Evolutionary conservation across 2,797 vertebrate genomes (phyloP), one percentile per base, ranked within the genome.

Genomic region (Chaetodon trifasciatus): DNA sequence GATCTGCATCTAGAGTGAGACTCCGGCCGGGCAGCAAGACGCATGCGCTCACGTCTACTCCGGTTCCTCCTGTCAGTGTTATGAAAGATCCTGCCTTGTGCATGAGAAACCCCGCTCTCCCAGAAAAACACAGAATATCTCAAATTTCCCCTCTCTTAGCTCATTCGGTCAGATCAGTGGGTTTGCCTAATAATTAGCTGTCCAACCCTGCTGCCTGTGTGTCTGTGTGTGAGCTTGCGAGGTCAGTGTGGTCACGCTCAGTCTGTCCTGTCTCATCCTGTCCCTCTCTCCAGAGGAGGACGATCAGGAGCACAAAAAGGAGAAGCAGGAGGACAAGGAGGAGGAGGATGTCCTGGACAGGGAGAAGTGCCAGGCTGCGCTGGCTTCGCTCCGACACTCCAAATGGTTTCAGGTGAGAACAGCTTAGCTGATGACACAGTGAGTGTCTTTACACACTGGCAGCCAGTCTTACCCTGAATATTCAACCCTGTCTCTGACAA

Each of bases 341-440:
- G 53, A 83, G 3, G 95, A 96, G 85, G 97, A 96, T 87, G 95
- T 97, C 94, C 89, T 98, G 95, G 97, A 97, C 96, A 94, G 95
- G 94, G 95, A 96, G 93, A 96, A 96, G 95, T 98, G 97, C 95
- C 96, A 94, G 91, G 95, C 96, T 12, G 97, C 97, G 87, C 96
- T 98, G 96, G 96, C 97, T 86, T 96, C 96, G 86, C 97, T 98
- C 90, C 96, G 97, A 93, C 97, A 96, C 84, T 96, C 97, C 95
- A 98, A 97, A 92, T 98, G 97, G 97, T 98, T 98, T 96, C 97
- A 98, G 97, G 97, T 98, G 96, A 95, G 97, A 94, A 42, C 92
- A 90, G 68, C 77, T 77, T 70, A 55, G 10, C 73, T 9, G 58
- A 44, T 39, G 64, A 76, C 70, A 61, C 44, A 3, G 1, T 21